Conservation (phyloP, 1,140 invertebrate genomes). For the Agrypnia vestita region DNA sequence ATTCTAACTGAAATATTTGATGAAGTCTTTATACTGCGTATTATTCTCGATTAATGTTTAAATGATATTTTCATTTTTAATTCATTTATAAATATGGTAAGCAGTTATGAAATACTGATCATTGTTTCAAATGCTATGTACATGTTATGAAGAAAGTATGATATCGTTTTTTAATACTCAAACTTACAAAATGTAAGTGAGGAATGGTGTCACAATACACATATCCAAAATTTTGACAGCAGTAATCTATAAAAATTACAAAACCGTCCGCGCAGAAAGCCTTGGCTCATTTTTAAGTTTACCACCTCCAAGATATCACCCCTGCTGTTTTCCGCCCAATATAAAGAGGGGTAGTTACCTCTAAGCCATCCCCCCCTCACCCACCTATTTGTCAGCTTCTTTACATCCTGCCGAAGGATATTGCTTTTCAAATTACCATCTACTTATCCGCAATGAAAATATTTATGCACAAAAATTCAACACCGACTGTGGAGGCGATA, state of each 20-base stretch:
- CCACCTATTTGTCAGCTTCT: conserved; percentile 61
- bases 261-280: conserved; percentile 18
- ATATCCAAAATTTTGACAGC: conserved; percentile 26
- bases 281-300: conserved; percentile 54
- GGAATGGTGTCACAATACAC: background rate
- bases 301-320: conserved; percentile 34
- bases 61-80: too few relatives aligned
- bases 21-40: too few relatives aligned
- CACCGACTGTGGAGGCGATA: background rate
- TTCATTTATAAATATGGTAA: too few relatives aligned
- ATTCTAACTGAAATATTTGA: too few relatives aligned
- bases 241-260: conserved; percentile 39
- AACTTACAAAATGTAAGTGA: too few relatives aligned
- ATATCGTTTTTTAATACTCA: too few relatives aligned
- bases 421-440: conserved; percentile 62
- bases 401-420: conserved; percentile 61
- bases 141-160: too few relatives aligned
- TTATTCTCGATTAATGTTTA: too few relatives aligned
- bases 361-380: conserved; percentile 46
- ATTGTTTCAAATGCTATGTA: too few relatives aligned
- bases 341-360: conserved; percentile 54
- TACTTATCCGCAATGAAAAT: conserved; percentile 60
- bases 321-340: conserved; percentile 48
- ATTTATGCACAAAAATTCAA: conserved; percentile 54
- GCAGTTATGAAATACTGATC: too few relatives aligned